A percentile compares a stretch with the other conserved stretches of the same genome.
Evolutionary conservation across 1,140 invertebrate species (phyloP).

Genomic region (Drosophila sp.): DNA sequence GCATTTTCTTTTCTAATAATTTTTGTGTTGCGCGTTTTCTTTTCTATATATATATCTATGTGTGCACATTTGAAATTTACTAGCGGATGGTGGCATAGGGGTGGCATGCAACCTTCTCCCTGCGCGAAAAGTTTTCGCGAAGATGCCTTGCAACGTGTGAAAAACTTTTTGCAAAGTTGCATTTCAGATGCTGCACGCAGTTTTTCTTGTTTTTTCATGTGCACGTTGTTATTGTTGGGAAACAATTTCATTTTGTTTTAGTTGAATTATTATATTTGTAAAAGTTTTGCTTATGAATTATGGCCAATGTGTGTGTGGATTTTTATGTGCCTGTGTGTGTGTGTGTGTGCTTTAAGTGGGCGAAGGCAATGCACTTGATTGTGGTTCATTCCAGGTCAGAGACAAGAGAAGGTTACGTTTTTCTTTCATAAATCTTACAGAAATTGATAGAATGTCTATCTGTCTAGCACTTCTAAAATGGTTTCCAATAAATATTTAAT

Average conservation of each 20-base stretch:
- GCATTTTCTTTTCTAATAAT: constrained; percentile 17
- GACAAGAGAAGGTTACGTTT: not conserved
- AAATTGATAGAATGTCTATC: not conserved
- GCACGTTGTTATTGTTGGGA: constrained; percentile 20
- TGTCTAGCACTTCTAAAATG: not conserved
- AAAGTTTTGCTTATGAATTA: constrained; percentile 79
- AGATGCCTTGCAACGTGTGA: constrained; percentile 34
- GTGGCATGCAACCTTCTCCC: too few relatives aligned
- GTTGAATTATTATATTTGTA: constrained; percentile 77
- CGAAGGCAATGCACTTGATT: constrained; percentile 58
- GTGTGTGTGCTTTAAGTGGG: not conserved
- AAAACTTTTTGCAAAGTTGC: constrained; percentile 31
- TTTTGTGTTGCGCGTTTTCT: constrained; percentile 1
- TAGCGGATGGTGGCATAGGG: not conserved
- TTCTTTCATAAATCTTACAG: not conserved
- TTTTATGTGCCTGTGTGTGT: not conserved
- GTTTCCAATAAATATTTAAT: too few relatives aligned
- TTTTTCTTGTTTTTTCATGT: constrained; percentile 20
- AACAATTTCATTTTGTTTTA: constrained; percentile 53
- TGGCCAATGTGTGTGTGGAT: constrained; percentile 35
- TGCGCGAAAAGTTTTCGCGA: constrained; percentile 15
- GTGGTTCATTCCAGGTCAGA: constrained; percentile 55
- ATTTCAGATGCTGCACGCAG: constrained; percentile 43
- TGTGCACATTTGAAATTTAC: constrained; percentile 28
- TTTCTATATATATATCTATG: constrained; percentile 55